Evolutionary conservation across 2,113 vertebrate genomes (phyloP), one percentile per base, ranked within the genome.

Genomic region (Myrmecobius fasciatus): DNA sequence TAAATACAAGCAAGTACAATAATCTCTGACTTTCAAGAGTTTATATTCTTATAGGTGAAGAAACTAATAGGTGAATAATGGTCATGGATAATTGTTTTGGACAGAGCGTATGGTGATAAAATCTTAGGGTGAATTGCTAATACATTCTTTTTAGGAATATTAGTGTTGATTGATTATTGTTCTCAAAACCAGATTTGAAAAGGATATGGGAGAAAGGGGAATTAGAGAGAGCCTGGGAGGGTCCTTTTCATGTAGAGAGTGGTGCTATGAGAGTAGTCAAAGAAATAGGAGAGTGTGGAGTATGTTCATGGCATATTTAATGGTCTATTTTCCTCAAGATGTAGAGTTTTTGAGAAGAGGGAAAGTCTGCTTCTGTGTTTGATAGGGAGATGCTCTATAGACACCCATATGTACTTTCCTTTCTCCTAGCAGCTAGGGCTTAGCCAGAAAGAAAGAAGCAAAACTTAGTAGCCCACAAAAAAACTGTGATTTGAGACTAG

Each of bases 371-470:
- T 83, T 83, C n/a, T 43, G n/a, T 83, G 20, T 14, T 89, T n/a
- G n/a, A 46, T 49, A 22, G 53, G 52, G 8, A 28, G 47, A 52
- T 53, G 11, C 8, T 25, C 47, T 5, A 8, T 89, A 56, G 49
- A 17, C 25, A 43, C 31, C 22, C 43, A 92, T 3, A 67, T 17
- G 26, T 25, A 51, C 31, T 25, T 91, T 56, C 91, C 91, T 43
- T 88, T 93, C 12, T 92, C 48, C 25, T n/a, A 91, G 26, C 6
- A 83, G 52, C 0, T 8, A 53, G 47, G 20, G 3, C 43, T 94
- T 49, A 31, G 17, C 43, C 53, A n/a, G 36, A 91, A 93, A 94
- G 47, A 91, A 96, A 92, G 28, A 10, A 89, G 43, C 60, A n/a
- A 31, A 17, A 83, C 46, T 83, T 48, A 8, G 4, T 90, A 47